phyloP scores from a whole-genome alignment of 2,113 vertebrate genomes.

The Tretioscincus oriximinensis region DNA sequence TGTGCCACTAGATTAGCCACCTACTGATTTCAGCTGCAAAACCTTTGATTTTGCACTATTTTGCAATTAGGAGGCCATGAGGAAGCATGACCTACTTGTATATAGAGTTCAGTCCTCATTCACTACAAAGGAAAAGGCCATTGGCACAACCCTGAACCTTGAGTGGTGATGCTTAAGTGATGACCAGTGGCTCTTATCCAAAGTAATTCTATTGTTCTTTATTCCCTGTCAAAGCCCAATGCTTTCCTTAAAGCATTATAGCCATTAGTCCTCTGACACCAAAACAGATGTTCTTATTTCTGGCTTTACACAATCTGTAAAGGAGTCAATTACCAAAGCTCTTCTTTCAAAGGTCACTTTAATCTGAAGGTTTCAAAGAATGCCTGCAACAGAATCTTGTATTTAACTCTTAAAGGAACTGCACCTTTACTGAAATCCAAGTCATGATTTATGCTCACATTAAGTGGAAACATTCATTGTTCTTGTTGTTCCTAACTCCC shows the following conservation, averaged over 20 bases:
- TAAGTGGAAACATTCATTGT: slow-evolving; percentile 4
- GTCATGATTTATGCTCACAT: slow-evolving; percentile 22
- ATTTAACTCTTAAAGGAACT: neutral
- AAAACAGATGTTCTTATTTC: neutral
- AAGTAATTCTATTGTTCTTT: neutral
- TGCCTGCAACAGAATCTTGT: slow-evolving; percentile 26
- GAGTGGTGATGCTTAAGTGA: neutral
- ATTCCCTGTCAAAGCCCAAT: neutral
- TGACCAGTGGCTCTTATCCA: rapidly evolving
- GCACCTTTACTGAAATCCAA: slow-evolving; percentile 44
- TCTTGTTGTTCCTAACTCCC: neutral
- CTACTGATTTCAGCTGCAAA: neutral
- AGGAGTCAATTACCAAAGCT: neutral
- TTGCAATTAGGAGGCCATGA: neutral
- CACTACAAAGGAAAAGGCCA: rapidly evolving
- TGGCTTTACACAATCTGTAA: neutral
- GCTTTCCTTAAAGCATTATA: slow-evolving; percentile 30
- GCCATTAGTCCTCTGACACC: slow-evolving; percentile 35
- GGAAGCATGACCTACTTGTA: neutral
- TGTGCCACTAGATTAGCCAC: neutral
- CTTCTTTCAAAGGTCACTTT: slow-evolving; percentile 48
- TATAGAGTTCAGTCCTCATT: neutral
- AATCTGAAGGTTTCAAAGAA: slow-evolving; percentile 11
- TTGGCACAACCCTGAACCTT: rapidly evolving
- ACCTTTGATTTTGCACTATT: neutral